Base-by-base conservation (phyloP, 2,888 invertebrate species). In the Cheilosia vernalis region DNA sequence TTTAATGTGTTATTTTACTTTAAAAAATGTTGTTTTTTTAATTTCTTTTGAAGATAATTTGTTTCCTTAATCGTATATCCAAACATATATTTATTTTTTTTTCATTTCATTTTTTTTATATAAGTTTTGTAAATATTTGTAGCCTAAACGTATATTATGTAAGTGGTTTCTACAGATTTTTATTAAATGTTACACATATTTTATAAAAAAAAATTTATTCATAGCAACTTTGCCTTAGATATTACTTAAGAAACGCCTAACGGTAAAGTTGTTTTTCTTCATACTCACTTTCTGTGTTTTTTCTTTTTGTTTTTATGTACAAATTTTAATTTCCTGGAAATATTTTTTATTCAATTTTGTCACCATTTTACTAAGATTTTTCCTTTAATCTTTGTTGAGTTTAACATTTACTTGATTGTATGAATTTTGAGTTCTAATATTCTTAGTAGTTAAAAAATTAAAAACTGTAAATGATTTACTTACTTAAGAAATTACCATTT, bases 111-210 rank as follows among this genome's bases (percentile, higher is more conserved):
- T 81, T 72, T 70, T 51, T 42, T 42, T 66, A 76, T 64, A 78
- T 87, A 77, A 70, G 73, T 84, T 87, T 72, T 76, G 81, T 81
- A 83, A 86, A 87, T 79, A 78, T 87, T 81, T 76, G 76, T 81
- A 82, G 78, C 72, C 78, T 85, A 88, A 87, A 88, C 85, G 87
- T 87, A 85, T 80, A 83, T 88, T 87, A 84, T 82, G 80, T 79
- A 80, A 69, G 84, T 88, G 77, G 72, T 80, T 80, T 87, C 76
- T 85, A 78, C 76, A 79, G 76, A 78, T 74, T 78, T 58, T 82
- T 55, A 55, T 78, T 77, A 40, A 66, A 84, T 74, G 49, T 87
- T 85, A 81, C 80, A 72, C 70, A 80, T 70, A 63, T 42, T 61
- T 61, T 77, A 70, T 73, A 51, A 40, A 67, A 67, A 66, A 64